phyloP scores from a whole-genome alignment of 1,140 invertebrate genomes.

The Paraescarpia echinospica region DNA sequence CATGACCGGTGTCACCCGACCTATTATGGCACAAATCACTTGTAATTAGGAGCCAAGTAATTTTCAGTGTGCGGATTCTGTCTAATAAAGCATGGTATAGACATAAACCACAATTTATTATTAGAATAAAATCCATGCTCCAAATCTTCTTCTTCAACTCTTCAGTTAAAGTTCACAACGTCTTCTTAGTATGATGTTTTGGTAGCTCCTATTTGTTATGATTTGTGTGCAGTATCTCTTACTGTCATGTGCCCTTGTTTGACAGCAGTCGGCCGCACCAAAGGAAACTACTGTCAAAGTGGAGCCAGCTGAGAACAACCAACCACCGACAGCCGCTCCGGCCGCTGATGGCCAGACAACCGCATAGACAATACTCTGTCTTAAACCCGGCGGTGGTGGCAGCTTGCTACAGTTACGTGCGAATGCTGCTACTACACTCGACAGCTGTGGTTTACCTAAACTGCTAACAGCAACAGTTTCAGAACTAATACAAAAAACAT shows the following conservation, averaged over 20 bases:
- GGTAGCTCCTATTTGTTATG: too few relatives aligned
- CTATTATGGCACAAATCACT: too few relatives aligned
- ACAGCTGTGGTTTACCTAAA: neutral
- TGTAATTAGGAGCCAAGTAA: too few relatives aligned
- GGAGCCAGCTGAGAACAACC: neutral
- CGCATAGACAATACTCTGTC: neutral
- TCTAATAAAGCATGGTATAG: too few relatives aligned
- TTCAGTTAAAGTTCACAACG: too few relatives aligned
- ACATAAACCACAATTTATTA: too few relatives aligned
- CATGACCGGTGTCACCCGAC: too few relatives aligned
- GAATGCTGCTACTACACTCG: neutral
- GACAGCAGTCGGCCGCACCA: neutral
- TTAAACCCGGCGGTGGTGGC: neutral
- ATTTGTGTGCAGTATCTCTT: too few relatives aligned
- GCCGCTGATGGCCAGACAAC: neutral
- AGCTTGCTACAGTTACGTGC: neutral
- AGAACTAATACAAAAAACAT: neutral
- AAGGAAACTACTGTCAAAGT: slow-evolving; percentile 5
- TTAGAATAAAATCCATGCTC: too few relatives aligned
- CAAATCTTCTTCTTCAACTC: too few relatives aligned
- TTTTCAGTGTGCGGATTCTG: too few relatives aligned
- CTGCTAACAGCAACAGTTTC: neutral
- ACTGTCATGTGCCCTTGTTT: neutral
- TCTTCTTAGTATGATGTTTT: too few relatives aligned
- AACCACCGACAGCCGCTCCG: neutral